Evolutionary conservation across 2,888 invertebrate species (phyloP).

Genomic region (Acanthoscelides obtectus): DNA sequence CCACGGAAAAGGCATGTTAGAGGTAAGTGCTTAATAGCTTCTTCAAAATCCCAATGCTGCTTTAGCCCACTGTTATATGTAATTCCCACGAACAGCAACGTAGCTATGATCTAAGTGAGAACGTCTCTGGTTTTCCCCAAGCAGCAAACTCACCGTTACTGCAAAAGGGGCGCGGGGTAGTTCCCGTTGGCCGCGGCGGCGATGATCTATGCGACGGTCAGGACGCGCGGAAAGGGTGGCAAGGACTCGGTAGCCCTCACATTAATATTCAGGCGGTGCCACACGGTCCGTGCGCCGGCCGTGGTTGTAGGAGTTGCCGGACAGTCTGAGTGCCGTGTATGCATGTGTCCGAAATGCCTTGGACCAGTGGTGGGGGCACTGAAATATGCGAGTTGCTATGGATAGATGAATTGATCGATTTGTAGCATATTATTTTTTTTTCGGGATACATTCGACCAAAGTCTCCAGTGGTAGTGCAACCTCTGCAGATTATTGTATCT

Average conservation of each 20-base stretch:
- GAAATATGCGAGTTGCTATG: background rate
- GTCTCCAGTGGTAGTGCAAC: too few relatives aligned
- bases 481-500: too few relatives aligned
- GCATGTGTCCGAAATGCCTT: constrained; percentile 42
- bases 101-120: background rate
- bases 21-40: too few relatives aligned
- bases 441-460: too few relatives aligned
- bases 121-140: background rate
- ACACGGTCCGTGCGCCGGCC: constrained; percentile 35
- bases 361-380: constrained; percentile 26
- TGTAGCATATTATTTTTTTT: too few relatives aligned
- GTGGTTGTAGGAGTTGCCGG: background rate
- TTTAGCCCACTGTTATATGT: too few relatives aligned
- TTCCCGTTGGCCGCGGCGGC: constrained; percentile 29
- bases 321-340: constrained; percentile 6
- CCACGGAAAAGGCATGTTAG: too few relatives aligned
- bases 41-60: too few relatives aligned
- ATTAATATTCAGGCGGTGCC: constrained; percentile 41
- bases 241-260: constrained; percentile 46
- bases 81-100: too few relatives aligned
- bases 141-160: constrained; percentile 11
- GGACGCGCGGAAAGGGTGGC: constrained; percentile 43
- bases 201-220: constrained; percentile 47
- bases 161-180: constrained; percentile 34
- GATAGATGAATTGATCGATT: too few relatives aligned